phyloP scores from a whole-genome alignment of 2,113 vertebrate species.

The Eudyptes chrysolophus region DNA sequence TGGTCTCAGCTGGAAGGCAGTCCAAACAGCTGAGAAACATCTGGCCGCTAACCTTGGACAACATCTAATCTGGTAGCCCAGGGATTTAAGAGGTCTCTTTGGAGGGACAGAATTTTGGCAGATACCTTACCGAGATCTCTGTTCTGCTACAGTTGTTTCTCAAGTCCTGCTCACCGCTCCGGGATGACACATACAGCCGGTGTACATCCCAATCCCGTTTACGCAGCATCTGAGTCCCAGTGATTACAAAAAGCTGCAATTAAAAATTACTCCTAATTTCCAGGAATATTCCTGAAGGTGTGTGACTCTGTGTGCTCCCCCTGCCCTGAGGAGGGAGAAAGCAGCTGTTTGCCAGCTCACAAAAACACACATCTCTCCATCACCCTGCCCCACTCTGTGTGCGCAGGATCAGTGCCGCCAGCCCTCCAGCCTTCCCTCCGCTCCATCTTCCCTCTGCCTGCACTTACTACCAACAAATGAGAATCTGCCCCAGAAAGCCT shows the following conservation, averaged over 20 bases:
- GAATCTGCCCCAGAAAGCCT: background rate
- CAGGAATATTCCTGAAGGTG: background rate
- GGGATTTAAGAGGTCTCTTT: slow-evolving; percentile 49
- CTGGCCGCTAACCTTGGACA: slow-evolving; percentile 72
- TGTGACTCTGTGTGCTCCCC: background rate
- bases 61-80: slow-evolving; percentile 67
- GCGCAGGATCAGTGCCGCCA: background rate
- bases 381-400: fast-evolving
- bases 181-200: background rate
- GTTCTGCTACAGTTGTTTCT: background rate
- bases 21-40: slow-evolving; percentile 75
- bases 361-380: fast-evolving
- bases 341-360: background rate
- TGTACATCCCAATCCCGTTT: background rate
- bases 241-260: background rate
- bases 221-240: fast-evolving
- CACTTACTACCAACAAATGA: background rate
- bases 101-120: slow-evolving; percentile 57
- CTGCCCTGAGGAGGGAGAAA: fast-evolving
- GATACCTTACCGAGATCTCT: background rate
- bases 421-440: background rate
- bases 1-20: slow-evolving; percentile 61
- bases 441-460: background rate
- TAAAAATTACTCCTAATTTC: fast-evolving
- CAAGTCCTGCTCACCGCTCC: background rate